Evolutionary conservation across 2,888 invertebrate species (phyloP), one percentile per base, ranked within the genome.

Genomic region (Sympetrum striolatum): DNA sequence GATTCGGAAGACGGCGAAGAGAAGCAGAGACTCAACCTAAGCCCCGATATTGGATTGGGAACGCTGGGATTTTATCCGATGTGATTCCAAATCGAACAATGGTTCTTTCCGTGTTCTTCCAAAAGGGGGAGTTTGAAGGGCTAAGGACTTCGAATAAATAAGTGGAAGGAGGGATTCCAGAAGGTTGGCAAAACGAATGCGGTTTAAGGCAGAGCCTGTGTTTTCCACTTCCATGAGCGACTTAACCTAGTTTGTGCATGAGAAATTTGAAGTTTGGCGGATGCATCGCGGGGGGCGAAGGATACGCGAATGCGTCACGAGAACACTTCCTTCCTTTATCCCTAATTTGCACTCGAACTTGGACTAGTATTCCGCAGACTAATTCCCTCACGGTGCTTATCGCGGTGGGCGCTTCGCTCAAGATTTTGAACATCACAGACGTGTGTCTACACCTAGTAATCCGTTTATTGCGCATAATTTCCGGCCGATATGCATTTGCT

Each of bases 241-340:
- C 60, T 86, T 86, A 86, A 86, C 86, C 86, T 60, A 60, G 86
- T 86, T 86, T 86, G 86, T 35, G 58, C 82, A 18, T 53, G 82
- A 31, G 37, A 60, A 37, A 86, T 86, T 86, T 64, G 58, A 60
- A n/a, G 86, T 64, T 86, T 35, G 31, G 86, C 14, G 22, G 60
- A 37, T 64, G 60, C 60, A n/a, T 35, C 48, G 44, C 14, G 31
- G 31, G 60, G 31, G 60, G 18, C 5, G 60, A 60, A 15, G 60
- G 18, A 60, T 60, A 60, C 60, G 60, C 25, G 64, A n/a, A n/a
- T 64, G n/a, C 8, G n/a, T 22, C 64, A n/a, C 64, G n/a, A 64
- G 64, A 64, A 64, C 64, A 64, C n/a, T 73, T 12, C 73, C 31
- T 73, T 73, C 31, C 8, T n/a, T n/a, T 10, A 31, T 2, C 31